These are phyloP conservation scores for Nannospalax galili DNA, from an alignment of 2,113 vertebrate genomes.

Conservation along the genomic window DNA sequence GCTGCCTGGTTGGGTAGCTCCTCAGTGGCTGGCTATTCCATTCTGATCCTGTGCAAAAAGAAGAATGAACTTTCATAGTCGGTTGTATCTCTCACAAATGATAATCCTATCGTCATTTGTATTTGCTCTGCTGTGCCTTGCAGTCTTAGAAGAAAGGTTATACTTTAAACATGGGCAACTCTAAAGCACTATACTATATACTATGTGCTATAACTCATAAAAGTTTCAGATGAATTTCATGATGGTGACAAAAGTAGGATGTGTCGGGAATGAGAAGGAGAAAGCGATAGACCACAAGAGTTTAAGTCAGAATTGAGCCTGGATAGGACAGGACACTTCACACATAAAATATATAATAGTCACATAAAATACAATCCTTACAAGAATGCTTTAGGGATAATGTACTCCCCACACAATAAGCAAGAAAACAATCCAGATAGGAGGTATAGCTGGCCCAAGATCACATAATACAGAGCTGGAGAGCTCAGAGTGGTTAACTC, in stretches of 20 bases:
- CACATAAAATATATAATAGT: background rate
- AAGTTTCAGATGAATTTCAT: conserved; percentile 58
- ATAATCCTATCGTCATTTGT: background rate
- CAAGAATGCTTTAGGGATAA: background rate
- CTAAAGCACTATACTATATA: conserved; percentile 8
- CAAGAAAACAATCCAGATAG: background rate
- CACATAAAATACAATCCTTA: conserved; percentile 14
- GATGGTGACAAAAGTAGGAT: conserved; percentile 29
- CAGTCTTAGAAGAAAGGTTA: conserved; percentile 26
- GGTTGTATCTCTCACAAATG: background rate
- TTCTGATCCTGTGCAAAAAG: background rate
- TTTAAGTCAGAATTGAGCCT: background rate
- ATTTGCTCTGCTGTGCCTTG: conserved; percentile 35
- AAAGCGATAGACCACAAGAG: background rate
- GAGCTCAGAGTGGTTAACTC: background rate
- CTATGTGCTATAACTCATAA: conserved; percentile 27
- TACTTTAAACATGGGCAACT: conserved; percentile 1
- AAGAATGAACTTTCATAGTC: background rate
- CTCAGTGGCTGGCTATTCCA: background rate
- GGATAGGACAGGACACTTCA: background rate
- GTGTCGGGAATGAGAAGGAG: background rate
- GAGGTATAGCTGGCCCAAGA: background rate
- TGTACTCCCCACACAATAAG: background rate
- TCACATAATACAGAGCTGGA: background rate
- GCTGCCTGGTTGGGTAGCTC: background rate